Conservation (phyloP, 2,888 invertebrate species). For the Dasysyrphus tricinctus region DNA sequence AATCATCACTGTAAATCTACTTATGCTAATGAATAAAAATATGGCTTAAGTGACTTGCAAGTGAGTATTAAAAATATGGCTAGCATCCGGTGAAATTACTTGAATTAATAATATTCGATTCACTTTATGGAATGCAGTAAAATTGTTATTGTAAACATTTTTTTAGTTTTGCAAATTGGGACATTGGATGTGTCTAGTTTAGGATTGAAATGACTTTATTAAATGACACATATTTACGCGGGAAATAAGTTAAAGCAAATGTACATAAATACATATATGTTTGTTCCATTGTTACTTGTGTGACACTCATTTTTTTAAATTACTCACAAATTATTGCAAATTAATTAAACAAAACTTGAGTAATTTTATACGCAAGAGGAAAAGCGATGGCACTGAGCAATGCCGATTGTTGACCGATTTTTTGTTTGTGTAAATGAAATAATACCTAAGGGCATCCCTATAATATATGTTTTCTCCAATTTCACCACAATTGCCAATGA, state of each 20-base stretch:
- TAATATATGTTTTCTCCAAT: too few species aligned
- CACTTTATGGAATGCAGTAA: neutral
- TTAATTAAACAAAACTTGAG: too few species aligned
- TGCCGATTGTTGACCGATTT: too few species aligned
- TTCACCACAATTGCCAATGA: neutral
- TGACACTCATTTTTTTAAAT: too few species aligned
- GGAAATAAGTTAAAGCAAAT: too few species aligned
- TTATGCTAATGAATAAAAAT: constrained; percentile 11
- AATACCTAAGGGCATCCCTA: too few species aligned
- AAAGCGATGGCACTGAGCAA: too few species aligned
- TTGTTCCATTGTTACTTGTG: neutral
- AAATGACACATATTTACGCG: neutral
- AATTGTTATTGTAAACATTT: neutral
- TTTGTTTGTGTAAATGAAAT: too few species aligned
- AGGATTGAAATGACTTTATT: neutral
- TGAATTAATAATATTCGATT: neutral
- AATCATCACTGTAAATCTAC: constrained; percentile 14
- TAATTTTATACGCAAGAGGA: too few species aligned
- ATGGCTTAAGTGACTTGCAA: neutral
- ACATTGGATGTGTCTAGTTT: too few species aligned
- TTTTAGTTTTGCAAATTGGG: neutral
- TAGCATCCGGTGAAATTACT: constrained; percentile 18
- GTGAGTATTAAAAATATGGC: neutral
- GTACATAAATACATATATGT: too few species aligned
- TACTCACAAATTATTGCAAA: too few species aligned